Evolutionary conservation across 2,888 invertebrate genomes (phyloP), one percentile per base, ranked within the genome.

Genomic region (Abscondita cerata): DNA sequence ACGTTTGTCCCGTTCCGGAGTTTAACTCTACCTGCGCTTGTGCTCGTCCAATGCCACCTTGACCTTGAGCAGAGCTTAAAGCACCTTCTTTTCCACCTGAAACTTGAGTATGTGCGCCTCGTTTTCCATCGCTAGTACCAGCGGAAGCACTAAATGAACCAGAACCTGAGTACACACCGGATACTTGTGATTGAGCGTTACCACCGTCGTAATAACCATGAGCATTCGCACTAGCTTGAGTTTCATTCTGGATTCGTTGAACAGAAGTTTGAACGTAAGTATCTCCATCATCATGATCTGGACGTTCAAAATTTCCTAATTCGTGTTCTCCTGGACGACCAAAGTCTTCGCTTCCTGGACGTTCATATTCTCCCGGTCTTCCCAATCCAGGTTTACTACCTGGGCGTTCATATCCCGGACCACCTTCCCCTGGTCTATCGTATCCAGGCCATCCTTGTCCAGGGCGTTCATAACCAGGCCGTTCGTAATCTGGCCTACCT

Each of bases 61-160:
- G 19, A 36, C 62, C 91, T 81, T 91, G 89, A 0, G 93, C 89
- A 60, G 86, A 87, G 77, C 92, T 92, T 60, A 86, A 83, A 1
- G 91, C 90, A 1, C 92, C 92, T 69, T 89, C 87, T 72, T 87
- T 86, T 57, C 89, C 89, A 5, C 92, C 92, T 44, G 85, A 85
- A 0, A 90, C 86, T 81, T 89, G 86, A 1, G 83, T 81, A 73
- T 88, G 87, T 1, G 91, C 90, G 47, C 89, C 89, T 75, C 90
- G 87, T 69, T 87, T 88, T 20, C 85, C 87, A 62, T 92, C 92
- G 36, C 87, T 88, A 11, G 91, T 90, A 79, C 91, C 90, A 4
- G 93, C 92, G 75, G 89, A 91, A 6, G 93, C 93, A 66, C 91
- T 90, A 75, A 94, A 93, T 0, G 91, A 88, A 11, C 93, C 93